Base-by-base conservation (phyloP, 1,140 invertebrate genomes). In the Drosophila pachea region DNA sequence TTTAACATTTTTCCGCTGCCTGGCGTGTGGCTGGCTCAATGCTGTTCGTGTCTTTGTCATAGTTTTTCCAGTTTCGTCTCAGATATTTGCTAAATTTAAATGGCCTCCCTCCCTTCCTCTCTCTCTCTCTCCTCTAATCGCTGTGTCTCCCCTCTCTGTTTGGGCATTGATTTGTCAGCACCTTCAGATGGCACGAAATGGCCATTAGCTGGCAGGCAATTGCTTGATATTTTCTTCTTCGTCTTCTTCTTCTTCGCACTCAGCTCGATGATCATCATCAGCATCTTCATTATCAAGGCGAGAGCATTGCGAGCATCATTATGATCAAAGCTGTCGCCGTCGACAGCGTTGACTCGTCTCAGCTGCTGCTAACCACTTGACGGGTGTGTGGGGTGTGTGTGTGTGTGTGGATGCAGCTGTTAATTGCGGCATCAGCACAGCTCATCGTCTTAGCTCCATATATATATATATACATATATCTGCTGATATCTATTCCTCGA, bases 61-160 rank as follows among this genome's bases (percentile, higher is more conserved):
- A 53, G 49, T 45, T 63, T 52, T 53, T 49, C 16, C 45, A 62
- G 9, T 52, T 60, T 40, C 42, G 35, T 40, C 38, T 64, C 63
- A 63, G 53, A 70, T 76, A 70, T 82, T 82, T 73, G 78, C 74
- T 82, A 77, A 82, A 82, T 68, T 74, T 82, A 82, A 82, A 83
- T 76, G 43, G 60, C 7, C 31, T 14, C 40, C 7, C 40, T 5
- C 40, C 4, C 40, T 14, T 11, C 5, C 40, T 43, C 38, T 42
- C 40, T 2, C 40, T 42, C 1, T 22, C 22, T 22, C 22, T 1
- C 22, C 3, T 3, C 1, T 22, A 22, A 22, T 22, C 22, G 22
- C 22, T 22, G 22, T 22, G 22, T 22, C 22, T 22, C 22, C 40
- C 40, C 40, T 14, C 4, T 43, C 40, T 16, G 1, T 42, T 5